Base-by-base conservation (phyloP, 2,113 vertebrate species). In the Tamias sibiricus region DNA sequence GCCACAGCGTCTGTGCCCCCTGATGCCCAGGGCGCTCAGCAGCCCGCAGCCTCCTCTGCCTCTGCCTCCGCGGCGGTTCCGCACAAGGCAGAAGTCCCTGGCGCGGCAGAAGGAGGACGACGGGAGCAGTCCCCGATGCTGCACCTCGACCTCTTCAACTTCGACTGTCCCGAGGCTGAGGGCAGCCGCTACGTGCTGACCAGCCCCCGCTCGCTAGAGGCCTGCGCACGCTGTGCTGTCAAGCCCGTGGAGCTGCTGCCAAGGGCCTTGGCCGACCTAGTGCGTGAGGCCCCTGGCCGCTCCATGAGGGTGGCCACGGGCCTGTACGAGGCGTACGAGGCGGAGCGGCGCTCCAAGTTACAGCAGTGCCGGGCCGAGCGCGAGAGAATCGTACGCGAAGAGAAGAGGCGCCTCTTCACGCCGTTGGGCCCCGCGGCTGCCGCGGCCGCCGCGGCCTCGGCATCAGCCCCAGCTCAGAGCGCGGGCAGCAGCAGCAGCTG, bases 181-280 rank as follows among this genome's bases (percentile, higher is more conserved):
- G 99, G 99, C 97, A 99, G 99, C 97, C 99, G 99, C 91, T 99
- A 99, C 59, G 99, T 99, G 97, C 98, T 99, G 92, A 99, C 99
- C 42, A 99, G 99, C 97, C 99, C 99, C 10, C 99, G 99, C 93
- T 99, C 99, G 4, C 98, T 99, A 79, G 99, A 99, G 98, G 99
- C 99, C n/a, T 99, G 99, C 20, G 99, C 99, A 47, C 99, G 99
- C 26, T 99, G 99, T 26, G 99, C 99, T 20, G 99, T 99, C 96
- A 99, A 99, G 89, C 99, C 99, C 0, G 99, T 99, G 98, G 99
- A 99, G 98, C 99, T 99, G 96, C 99, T 99, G 97, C 97, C 99
- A 0, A 98, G 99, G 64, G 98, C 99, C 0, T 98, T 99, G 94
- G 97, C 98, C 0, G 99, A 99, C 95, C 99, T 99, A 68, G 99